Conservation (phyloP, 1,140 invertebrate genomes). For the Zaprionus camerounensis region DNA sequence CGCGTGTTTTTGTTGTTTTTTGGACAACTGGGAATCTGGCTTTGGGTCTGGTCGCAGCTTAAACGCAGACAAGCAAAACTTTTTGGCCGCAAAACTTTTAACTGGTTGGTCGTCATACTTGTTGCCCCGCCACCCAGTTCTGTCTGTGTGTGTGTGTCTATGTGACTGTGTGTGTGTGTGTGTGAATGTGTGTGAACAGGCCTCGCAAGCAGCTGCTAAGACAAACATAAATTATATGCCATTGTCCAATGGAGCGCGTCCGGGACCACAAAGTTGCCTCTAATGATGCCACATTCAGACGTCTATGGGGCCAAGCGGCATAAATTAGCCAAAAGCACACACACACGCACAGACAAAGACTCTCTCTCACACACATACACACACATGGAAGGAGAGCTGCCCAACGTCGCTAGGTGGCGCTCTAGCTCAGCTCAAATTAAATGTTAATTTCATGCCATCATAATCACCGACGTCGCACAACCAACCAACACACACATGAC, state of each 20-base stretch:
- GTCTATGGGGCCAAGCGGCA: slow-evolving; percentile 53
- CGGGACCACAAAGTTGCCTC: slow-evolving; percentile 70
- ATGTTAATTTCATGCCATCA: slow-evolving; percentile 83
- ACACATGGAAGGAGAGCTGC: background rate
- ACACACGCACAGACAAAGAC: slow-evolving; percentile 5
- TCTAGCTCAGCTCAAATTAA: slow-evolving; percentile 78
- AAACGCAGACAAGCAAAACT: slow-evolving; percentile 79
- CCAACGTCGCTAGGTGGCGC: slow-evolving; percentile 60
- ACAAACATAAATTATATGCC: slow-evolving; percentile 82
- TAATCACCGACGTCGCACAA: slow-evolving; percentile 69
- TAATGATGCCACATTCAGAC: slow-evolving; percentile 79
- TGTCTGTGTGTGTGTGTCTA: background rate
- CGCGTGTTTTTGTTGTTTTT: slow-evolving; percentile 19
- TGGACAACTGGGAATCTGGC: slow-evolving; percentile 46
- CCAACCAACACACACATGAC: slow-evolving; percentile 66
- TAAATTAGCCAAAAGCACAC: slow-evolving; percentile 72
- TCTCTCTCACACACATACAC: background rate
- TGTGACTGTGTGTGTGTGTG: background rate
- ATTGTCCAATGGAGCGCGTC: slow-evolving; percentile 70
- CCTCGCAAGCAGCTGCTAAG: slow-evolving; percentile 70
- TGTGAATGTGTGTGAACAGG: slow-evolving; percentile 26
- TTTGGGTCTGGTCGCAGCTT: slow-evolving; percentile 58
- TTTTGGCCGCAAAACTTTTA: slow-evolving; percentile 72
- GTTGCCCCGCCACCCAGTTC: slow-evolving; percentile 31
- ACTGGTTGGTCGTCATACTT: slow-evolving; percentile 64